Base-by-base conservation (phyloP, 2,888 invertebrate species). In the Anarsia innoxiella region DNA sequence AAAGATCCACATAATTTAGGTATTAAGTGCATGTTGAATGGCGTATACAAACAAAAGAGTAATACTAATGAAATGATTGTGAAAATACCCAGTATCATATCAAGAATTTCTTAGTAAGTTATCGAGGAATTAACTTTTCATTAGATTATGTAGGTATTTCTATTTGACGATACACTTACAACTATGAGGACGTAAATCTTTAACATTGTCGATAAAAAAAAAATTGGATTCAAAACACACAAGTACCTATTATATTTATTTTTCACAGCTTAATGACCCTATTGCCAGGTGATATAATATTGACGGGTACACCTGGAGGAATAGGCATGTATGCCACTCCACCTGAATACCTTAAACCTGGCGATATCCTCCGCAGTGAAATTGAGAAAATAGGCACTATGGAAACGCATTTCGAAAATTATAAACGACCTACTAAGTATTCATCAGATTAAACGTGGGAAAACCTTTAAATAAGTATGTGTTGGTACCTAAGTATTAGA, bases 291-390 rank as follows among this genome's bases (percentile, higher is more conserved):
- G 95, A 95, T 63, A 83, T 95, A 0, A 92, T 95, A 47, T 67
- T 95, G 42, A 95, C 95, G 3, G 95, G 94, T 9, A 95, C 95
- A 1, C 95, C 95, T 0, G 75, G 87, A 2, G 90, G 90, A 4
- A 87, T 88, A 1, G 93, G 92, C 33, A 88, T 88, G 49, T 89
- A 89, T 57, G 84, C 89, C 32, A 87, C 87, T 36, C 95, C 95
- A 9, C 91, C 92, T 15, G 90, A 92, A 66, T 95, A 86, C 59
- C 73, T 95, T 2, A 88, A 91, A 56, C 86, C 87, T 38, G 94
- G 94, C 3, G 94, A 95, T 65, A 71, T 90, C 1, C 78, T 95
- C 16, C 91, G 91, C 59, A 93, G 92, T 59, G 62, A 68, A 25
- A 56, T 72, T 37, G 58, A 67, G 23, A 66, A 68, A 3, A 64